These are phyloP conservation scores for Erynnis tages DNA, from an alignment of 2,888 invertebrate genomes.

Conservation along the genomic window DNA sequence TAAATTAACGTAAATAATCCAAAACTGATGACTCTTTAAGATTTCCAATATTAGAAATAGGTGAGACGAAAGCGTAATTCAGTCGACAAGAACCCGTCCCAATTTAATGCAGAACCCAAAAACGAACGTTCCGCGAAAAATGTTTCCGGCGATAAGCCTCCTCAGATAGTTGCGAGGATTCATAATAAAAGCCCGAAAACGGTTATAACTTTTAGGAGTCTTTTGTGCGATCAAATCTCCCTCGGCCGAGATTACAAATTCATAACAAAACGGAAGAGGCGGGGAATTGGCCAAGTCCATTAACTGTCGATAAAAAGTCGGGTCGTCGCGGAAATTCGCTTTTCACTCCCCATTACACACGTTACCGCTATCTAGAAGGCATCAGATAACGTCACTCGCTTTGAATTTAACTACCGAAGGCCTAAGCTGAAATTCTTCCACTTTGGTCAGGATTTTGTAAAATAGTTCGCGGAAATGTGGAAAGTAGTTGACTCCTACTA, in stretches of 20 bases:
- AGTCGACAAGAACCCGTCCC: too few species aligned
- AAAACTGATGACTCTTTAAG: too few species aligned
- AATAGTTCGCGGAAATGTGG: background rate
- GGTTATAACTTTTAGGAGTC: conserved; percentile 23
- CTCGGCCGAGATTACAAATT: conserved; percentile 26
- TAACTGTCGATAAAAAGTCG: conserved; percentile 36
- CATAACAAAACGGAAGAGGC: conserved; percentile 27
- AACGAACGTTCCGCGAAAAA: conserved; percentile 8
- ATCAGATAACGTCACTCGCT: conserved; percentile 35
- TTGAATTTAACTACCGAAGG: conserved; percentile 3
- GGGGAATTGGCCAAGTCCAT: conserved; percentile 35
- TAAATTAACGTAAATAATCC: too few species aligned
- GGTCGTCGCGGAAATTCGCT: conserved; percentile 38
- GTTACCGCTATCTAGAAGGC: conserved; percentile 41
- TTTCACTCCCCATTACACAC: conserved; percentile 46
- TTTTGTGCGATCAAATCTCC: conserved; percentile 25
- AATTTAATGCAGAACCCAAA: too few species aligned
- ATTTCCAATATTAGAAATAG: too few species aligned
- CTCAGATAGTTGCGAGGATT: conserved; percentile 28
- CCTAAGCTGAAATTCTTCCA: background rate
- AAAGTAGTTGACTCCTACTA: background rate
- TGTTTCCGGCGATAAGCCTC: conserved; percentile 13
- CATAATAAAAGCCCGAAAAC: conserved; percentile 30
- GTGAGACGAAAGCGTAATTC: too few species aligned
- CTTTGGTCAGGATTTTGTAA: too few species aligned